These are phyloP conservation scores for Euplagia quadripunctaria DNA, from an alignment of 2,888 invertebrate species.

Conservation along the genomic window DNA sequence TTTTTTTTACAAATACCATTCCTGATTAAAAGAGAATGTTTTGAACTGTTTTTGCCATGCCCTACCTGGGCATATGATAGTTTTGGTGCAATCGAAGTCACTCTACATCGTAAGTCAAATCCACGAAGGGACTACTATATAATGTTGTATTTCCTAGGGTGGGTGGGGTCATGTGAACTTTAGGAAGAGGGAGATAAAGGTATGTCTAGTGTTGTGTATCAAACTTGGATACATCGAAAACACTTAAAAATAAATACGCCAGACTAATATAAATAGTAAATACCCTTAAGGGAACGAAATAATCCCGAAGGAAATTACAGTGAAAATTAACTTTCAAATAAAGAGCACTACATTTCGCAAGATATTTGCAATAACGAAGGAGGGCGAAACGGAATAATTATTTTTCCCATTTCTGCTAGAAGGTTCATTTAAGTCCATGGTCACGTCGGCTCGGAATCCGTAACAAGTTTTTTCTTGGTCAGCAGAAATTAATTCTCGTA, in stretches of 20 bases:
- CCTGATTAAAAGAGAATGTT: not conserved
- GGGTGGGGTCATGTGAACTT: too few relatives aligned
- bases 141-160: too few relatives aligned
- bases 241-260: conserved; percentile 16
- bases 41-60: not conserved
- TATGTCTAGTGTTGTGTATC: not conserved
- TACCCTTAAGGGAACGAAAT: conserved; percentile 25
- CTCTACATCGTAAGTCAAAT: not conserved
- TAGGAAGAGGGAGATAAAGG: too few relatives aligned
- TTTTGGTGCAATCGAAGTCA: not conserved
- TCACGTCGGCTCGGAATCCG: conserved; percentile 58
- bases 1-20: conserved; percentile 18
- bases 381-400: conserved; percentile 53
- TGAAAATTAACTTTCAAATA: conserved; percentile 60
- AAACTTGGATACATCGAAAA: not conserved
- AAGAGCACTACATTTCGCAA: conserved; percentile 48
- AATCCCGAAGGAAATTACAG: conserved; percentile 35
- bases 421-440: conserved; percentile 57
- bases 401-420: conserved; percentile 53
- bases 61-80: not conserved
- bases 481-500: conserved; percentile 64
- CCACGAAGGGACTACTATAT: too few relatives aligned
- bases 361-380: conserved; percentile 53
- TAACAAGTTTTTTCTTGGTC: conserved; percentile 62
- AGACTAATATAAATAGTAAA: not conserved